Percentiles rank a stretch among this genome's conserved stretches.
Evolutionary conservation across 2,888 invertebrate genomes (phyloP).

Genomic region (Papilio elwesi): DNA sequence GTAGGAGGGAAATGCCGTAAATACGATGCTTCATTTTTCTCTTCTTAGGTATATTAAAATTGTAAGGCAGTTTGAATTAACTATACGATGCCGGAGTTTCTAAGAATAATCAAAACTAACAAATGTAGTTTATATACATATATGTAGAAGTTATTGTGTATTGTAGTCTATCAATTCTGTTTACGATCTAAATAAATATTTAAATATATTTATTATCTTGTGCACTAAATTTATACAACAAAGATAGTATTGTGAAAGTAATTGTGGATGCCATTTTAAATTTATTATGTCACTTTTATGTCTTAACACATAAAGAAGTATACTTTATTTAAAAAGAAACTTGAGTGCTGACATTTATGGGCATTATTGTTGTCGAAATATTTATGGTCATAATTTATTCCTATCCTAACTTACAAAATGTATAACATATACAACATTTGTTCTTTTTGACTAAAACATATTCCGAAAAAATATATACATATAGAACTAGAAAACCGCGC

Average conservation of each 20-base stretch:
- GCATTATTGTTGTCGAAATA: constrained; percentile 31
- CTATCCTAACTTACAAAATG: constrained; percentile 18
- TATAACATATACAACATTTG: constrained; percentile 5
- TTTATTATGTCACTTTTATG: constrained; percentile 37
- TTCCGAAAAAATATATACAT: not conserved
- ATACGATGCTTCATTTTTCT: too few species aligned
- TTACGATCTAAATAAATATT: constrained; percentile 15
- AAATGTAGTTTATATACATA: too few species aligned
- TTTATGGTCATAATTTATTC: constrained; percentile 22
- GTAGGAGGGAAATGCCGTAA: too few species aligned
- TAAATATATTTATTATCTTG: not conserved
- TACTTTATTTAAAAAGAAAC: constrained; percentile 37
- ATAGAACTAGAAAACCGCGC: too few species aligned
- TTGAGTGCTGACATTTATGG: constrained; percentile 34
- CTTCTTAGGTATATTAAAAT: too few species aligned
- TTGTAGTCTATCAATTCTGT: not conserved
- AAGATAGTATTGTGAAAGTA: constrained; percentile 30
- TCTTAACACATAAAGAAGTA: constrained; percentile 24
- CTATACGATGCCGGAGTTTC: too few species aligned
- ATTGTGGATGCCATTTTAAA: constrained; percentile 34
- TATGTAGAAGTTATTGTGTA: too few species aligned
- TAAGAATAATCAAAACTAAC: too few species aligned
- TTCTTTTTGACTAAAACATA: constrained; percentile 5
- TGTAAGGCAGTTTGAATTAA: too few species aligned
- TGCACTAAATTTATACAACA: constrained; percentile 15